A percentile compares a stretch with the other conserved stretches of the same genome.
Conservation (phyloP, 2,797 vertebrate species). For the Chelon auratus region DNA sequence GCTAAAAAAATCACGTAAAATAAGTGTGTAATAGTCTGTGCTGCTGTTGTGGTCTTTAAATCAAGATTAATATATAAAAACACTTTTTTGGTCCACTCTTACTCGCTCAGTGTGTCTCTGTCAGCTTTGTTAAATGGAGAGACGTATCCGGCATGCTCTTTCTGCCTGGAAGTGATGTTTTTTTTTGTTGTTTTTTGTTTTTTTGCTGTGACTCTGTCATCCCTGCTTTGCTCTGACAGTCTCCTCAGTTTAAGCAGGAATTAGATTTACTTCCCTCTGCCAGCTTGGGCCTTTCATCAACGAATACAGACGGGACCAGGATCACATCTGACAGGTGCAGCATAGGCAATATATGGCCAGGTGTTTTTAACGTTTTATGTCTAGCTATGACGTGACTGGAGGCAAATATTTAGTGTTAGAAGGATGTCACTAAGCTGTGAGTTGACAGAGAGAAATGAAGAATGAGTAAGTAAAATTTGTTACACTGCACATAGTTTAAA, state of each 20-base stretch:
- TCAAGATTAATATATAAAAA: neutral
- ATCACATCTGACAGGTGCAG: constrained; percentile 71
- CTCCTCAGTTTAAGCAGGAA: constrained; percentile 69
- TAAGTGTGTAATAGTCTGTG: neutral
- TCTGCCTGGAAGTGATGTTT: constrained; percentile 44
- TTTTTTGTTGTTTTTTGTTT: constrained; percentile 30
- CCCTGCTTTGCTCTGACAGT: constrained; percentile 67
- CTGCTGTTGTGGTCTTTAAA: neutral
- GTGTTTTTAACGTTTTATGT: constrained; percentile 58
- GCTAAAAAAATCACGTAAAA: neutral
- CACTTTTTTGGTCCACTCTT: neutral
- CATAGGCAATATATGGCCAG: constrained; percentile 49
- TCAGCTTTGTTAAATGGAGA: constrained; percentile 53
- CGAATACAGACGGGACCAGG: constrained; percentile 37
- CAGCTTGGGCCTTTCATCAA: constrained; percentile 65
- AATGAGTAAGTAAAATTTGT: neutral
- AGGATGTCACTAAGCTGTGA: constrained; percentile 23
- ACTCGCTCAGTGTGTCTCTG: constrained; percentile 22
- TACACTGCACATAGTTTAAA: neutral
- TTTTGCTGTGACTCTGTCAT: constrained; percentile 59
- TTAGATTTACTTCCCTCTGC: constrained; percentile 68
- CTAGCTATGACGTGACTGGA: constrained; percentile 31
- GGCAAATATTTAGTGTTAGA: constrained; percentile 30
- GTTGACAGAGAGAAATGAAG: constrained; percentile 24
- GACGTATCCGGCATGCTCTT: constrained; percentile 14